Evolutionary conservation across 2,888 invertebrate genomes (phyloP).

Genomic region (Eupithecia subumbrata): DNA sequence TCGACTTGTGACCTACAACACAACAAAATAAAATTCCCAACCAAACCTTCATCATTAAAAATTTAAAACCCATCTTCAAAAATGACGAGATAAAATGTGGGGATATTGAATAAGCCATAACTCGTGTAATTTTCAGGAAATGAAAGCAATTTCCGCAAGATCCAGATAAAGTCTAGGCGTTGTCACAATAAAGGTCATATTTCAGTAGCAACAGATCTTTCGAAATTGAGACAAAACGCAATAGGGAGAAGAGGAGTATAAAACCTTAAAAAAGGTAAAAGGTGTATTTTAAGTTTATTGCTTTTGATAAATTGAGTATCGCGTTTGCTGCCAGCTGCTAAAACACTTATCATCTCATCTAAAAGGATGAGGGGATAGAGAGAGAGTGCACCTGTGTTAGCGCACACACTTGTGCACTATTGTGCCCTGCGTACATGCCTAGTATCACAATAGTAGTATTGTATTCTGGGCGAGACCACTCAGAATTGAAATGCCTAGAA

Average conservation of each 20-base stretch:
- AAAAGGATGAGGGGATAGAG: too few relatives aligned
- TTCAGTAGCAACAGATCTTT: not conserved
- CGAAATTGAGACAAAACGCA: not conserved
- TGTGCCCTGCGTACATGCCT: too few relatives aligned
- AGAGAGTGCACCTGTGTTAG: too few relatives aligned
- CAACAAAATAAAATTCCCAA: not conserved
- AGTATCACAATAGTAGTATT: too few relatives aligned
- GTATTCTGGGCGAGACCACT: too few relatives aligned
- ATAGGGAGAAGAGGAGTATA: not conserved
- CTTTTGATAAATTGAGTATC: too few relatives aligned
- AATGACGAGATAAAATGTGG: constrained; percentile 30
- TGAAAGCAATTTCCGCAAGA: constrained; percentile 47
- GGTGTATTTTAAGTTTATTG: too few relatives aligned
- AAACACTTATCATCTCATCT: too few relatives aligned
- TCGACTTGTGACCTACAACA: not conserved
- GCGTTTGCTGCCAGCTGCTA: too few relatives aligned
- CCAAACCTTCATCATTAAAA: constrained; percentile 7
- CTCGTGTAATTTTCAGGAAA: constrained; percentile 45
- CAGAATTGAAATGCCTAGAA: not conserved
- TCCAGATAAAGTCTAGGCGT: constrained; percentile 42
- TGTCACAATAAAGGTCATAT: constrained; percentile 10
- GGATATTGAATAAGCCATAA: constrained; percentile 45
- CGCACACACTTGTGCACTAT: too few relatives aligned
- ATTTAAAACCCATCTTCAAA: constrained; percentile 19
- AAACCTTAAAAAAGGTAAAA: too few relatives aligned